These are phyloP conservation scores for Spea hammondii DNA, from an alignment of 2,797 vertebrate genomes.

Conservation along the genomic window DNA sequence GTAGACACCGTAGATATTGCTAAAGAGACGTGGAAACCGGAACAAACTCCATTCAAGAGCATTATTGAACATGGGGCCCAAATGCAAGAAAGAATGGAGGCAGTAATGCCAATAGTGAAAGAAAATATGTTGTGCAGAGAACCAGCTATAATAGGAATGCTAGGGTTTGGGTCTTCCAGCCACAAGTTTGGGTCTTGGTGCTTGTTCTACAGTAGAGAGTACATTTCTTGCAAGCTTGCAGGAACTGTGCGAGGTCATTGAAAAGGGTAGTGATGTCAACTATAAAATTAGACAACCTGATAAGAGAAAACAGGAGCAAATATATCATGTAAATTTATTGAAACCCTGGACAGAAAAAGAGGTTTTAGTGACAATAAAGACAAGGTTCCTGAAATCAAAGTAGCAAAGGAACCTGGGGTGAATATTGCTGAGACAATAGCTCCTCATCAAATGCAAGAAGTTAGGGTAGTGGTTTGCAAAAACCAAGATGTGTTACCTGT, in stretches of 20 bases:
- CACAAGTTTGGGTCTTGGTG: not conserved
- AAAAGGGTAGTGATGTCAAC: no score
- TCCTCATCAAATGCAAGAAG: not conserved
- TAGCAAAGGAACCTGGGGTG: not conserved
- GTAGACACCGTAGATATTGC: not conserved
- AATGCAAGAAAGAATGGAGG: not conserved
- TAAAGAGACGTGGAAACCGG: not conserved
- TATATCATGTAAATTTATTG: not conserved
- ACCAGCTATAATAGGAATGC: conserved; percentile 4
- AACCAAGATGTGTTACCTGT: not conserved
- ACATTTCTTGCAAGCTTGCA: no score
- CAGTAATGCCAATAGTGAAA: not conserved
- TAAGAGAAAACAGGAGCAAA: not conserved
- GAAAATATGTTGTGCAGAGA: conserved; percentile 1
- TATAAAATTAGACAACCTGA: no score
- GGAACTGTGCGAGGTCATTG: no score
- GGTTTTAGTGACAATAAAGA: not conserved
- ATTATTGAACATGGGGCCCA: not conserved
- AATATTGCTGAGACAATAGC: not conserved
- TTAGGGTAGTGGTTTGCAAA: not conserved
- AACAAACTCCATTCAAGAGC: not conserved
- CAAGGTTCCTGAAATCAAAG: no score
- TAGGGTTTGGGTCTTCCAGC: not conserved
- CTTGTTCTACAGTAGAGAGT: no score
- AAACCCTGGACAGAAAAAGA: not conserved